Evolutionary conservation across 2,797 vertebrate species (phyloP).

Genomic region (Benthosema pterotum): DNA sequence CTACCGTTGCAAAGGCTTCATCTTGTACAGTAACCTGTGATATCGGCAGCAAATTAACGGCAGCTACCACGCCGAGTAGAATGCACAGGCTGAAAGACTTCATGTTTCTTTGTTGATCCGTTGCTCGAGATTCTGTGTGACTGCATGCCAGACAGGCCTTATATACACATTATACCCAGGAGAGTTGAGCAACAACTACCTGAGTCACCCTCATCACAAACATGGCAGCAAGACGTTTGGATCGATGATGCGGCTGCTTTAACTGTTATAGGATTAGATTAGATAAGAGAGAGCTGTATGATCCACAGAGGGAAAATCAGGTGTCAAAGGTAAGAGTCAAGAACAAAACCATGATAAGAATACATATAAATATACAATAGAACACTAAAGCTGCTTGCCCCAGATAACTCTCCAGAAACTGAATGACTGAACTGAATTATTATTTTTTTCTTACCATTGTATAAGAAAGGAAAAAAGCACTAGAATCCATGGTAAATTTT

Average conservation of each 20-base stretch:
- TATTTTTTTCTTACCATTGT: too few species aligned
- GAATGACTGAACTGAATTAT: too few species aligned
- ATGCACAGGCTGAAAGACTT: slow-evolving; percentile 57
- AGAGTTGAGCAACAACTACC: slow-evolving; percentile 54
- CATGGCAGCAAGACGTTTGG: slow-evolving; percentile 32
- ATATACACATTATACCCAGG: slow-evolving; percentile 46
- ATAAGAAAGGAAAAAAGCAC: too few species aligned
- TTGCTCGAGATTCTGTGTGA: slow-evolving; percentile 28
- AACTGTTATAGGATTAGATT: too few species aligned
- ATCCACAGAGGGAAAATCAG: too few species aligned
- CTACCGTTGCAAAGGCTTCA: slow-evolving; percentile 69
- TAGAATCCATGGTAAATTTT: too few species aligned
- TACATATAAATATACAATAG: too few species aligned
- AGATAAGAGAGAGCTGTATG: too few species aligned
- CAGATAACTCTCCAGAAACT: too few species aligned
- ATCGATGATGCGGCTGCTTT: not conserved
- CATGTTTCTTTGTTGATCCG: slow-evolving; percentile 56
- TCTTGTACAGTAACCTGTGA: slow-evolving; percentile 29
- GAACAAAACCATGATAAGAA: too few species aligned
- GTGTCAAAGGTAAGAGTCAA: too few species aligned
- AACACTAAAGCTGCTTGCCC: too few species aligned
- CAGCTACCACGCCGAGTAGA: slow-evolving; percentile 59
- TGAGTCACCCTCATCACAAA: slow-evolving; percentile 29
- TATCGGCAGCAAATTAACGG: slow-evolving; percentile 57
- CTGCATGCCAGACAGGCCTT: slow-evolving; percentile 30